Evolutionary conservation across 2,888 invertebrate genomes (phyloP).

Genomic region (Gisinianus flammeolus): DNA sequence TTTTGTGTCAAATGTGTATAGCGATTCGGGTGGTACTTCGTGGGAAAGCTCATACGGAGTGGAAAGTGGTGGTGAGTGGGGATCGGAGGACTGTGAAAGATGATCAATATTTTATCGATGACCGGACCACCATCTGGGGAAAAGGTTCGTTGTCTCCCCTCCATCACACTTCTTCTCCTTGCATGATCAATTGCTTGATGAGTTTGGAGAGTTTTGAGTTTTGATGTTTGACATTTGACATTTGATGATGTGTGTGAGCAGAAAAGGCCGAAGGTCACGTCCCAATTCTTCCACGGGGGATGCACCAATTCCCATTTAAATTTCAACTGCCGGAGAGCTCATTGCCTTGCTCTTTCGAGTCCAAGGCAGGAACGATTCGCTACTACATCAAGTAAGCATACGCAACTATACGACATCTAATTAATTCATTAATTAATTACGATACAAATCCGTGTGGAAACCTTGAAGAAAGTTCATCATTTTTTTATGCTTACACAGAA

Average conservation of each 20-base stretch:
- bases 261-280: slow-evolving; percentile 68
- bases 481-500: too few species aligned
- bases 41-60: slow-evolving; percentile 77
- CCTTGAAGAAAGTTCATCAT: slow-evolving; percentile 10
- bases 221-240: not conserved
- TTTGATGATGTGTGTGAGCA: slow-evolving; percentile 57
- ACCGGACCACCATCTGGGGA: slow-evolving; percentile 75
- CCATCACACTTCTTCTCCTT: too few species aligned
- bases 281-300: slow-evolving; percentile 73
- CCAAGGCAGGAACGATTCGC: slow-evolving; percentile 73
- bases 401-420: not conserved
- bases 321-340: slow-evolving; percentile 76
- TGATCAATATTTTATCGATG: slow-evolving; percentile 78
- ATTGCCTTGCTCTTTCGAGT: slow-evolving; percentile 78
- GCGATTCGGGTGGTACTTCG: slow-evolving; percentile 73
- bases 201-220: not conserved
- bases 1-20: slow-evolving; percentile 60
- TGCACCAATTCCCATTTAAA: slow-evolving; percentile 72
- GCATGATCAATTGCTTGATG: not conserved
- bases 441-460: too few species aligned
- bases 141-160: slow-evolving; percentile 65
- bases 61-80: slow-evolving; percentile 76
- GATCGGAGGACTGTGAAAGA: slow-evolving; percentile 76
- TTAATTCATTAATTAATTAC: too few species aligned
- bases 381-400: slow-evolving; percentile 71